Evolutionary conservation across 1,140 invertebrate genomes (phyloP), one percentile per base, ranked within the genome.

Genomic region (Galleria mellonella): DNA sequence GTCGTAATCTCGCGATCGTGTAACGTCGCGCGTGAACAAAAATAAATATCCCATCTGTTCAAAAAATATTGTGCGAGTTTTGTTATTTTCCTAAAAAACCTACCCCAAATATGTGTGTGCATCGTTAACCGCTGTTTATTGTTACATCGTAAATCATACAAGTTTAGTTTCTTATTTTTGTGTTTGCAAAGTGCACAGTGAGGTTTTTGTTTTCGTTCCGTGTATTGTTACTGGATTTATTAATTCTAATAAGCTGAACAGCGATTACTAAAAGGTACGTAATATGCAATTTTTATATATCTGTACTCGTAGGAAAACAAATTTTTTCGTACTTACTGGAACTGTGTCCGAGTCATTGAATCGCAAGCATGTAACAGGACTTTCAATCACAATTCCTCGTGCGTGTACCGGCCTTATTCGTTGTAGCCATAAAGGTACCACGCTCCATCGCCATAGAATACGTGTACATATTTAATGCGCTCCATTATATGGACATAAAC

Each of bases 11-110:
- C 23, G 23, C 8, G 12, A 11, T 32, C 37, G 47, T 59, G 43
- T 52, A 51, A 56, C 62, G 55, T 69, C 68, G 69, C 69, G 77
- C 69, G 75, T 67, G 47, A 69, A 72, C 74, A 55, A 77, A 81
- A 81, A 81, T 77, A 83, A 73, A 72, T 71, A 60, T 37, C 42
- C 68, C 77, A 83, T 82, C 75, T 83, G 77, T 79, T 76, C 56
- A 75, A 6, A n/a, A n/a, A 78, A 72, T 72, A 82, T 76, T 72
- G 73, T 79, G 73, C 60, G 67, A 69, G 70, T 82, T 76, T 71
- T 76, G 72, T 63, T 72, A 59, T 72, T 66, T 58, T 52, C 59
- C 33, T 37, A 44, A 67, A 72, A 72, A 63, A 47, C 48, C 48
- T 3, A 43, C 44, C 44, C 44, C 47, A 62, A 68, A 70, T 43